A percentile compares a stretch with the other conserved stretches of the same genome.
Evolutionary conservation across 2,888 invertebrate genomes (phyloP).

Genomic region (Hydrotaea cyrtoneurina): DNA sequence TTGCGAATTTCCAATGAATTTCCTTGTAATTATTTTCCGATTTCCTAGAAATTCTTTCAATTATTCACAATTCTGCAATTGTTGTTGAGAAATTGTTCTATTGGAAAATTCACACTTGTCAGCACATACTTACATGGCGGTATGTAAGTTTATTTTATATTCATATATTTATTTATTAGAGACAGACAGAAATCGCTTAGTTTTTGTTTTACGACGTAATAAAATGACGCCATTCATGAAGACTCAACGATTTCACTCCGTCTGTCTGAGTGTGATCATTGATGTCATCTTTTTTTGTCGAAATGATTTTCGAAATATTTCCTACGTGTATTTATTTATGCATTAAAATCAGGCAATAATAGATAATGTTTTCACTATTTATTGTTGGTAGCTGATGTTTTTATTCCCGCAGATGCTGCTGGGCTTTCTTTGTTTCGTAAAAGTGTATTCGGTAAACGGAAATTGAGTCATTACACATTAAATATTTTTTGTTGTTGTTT

Average conservation of each 20-base stretch:
- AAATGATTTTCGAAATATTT: constrained; percentile 7
- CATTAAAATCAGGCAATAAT: neutral
- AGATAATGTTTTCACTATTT: neutral
- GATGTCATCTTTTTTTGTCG: constrained; percentile 24
- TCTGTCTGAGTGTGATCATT: constrained; percentile 12
- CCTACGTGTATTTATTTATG: neutral
- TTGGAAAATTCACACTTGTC: neutral
- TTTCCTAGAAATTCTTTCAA: neutral
- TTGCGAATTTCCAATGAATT: neutral
- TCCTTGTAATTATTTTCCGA: constrained; percentile 7
- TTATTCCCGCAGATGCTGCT: neutral
- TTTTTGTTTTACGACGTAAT: constrained; percentile 7
- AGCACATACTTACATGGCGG: too few relatives aligned
- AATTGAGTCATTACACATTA: neutral
- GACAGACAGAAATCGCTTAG: neutral
- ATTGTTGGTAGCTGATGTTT: neutral
- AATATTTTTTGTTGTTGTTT: too few relatives aligned
- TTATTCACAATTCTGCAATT: neutral
- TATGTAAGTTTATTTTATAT: neutral
- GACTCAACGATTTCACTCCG: neutral
- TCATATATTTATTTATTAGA: neutral
- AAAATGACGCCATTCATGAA: constrained; percentile 59
- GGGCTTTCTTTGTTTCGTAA: neutral
- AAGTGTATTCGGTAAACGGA: neutral
- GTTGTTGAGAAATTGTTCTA: neutral